Evolutionary conservation across 1,140 invertebrate species (phyloP), one percentile per base, ranked within the genome.

Genomic region (Temnothorax longispinosus): DNA sequence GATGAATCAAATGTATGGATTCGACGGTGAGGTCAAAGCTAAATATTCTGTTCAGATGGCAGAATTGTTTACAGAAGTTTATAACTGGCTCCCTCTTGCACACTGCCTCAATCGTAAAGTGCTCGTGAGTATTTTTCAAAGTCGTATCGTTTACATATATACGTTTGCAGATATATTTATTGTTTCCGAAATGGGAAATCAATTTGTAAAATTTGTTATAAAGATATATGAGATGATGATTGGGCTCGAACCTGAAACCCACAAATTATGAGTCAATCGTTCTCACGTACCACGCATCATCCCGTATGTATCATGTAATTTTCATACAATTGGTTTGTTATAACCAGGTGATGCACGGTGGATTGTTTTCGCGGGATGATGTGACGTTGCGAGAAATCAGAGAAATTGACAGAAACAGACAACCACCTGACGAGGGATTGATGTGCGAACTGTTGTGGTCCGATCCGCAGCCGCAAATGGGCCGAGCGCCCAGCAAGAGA

Each of bases 1-100:
- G 18, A 99, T 99, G 99, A 99, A 99, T 96, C 98, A 99, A 95
- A 99, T 99, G 98, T 99, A 99, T 95, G 99, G 99, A 27, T 99
- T 99, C 96, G 98, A 99, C 91, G 99, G 99, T 3, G 99, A 99
- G 96, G 99, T 99, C 0, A 99, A 98, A 92, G 97, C 98, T 7
- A 99, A 99, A 95, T 99, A 98, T 94, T 98, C 97, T 3, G 95
- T 97, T 21, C 97, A 99, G 94, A 99, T 99, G 99, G 98, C 98
- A 0, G 98, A 99, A 85, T 96, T 99, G 13, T 99, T 99, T 95
- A 99, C 99, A 8, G 99, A 99, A 96, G 98, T 99, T 13, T 99
- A 99, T 95, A 99, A 99, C 95, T 99, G 98, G 97, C 96, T 99
- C 69, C 99, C 99, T 1, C 95, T 99, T 44, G 98, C 98, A 54